Percentiles rank a stretch among this genome's conserved stretches.
Conservation (phyloP, 2,113 vertebrate genomes). For the Nesoenas mayeri region DNA sequence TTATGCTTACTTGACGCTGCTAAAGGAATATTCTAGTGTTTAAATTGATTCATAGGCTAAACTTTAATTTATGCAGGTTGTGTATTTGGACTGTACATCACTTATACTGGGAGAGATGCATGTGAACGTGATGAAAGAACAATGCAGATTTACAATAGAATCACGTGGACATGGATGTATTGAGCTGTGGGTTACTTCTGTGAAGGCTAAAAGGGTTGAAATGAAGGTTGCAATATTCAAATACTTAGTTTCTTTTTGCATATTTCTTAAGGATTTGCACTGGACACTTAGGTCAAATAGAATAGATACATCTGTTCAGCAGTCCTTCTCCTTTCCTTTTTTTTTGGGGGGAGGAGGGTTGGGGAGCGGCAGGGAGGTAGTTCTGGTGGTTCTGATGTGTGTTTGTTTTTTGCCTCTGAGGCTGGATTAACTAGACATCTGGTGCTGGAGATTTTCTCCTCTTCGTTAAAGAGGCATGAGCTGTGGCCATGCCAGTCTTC, state of each 20-base stretch:
- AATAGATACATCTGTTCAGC: neutral
- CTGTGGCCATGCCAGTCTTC: constrained; percentile 40
- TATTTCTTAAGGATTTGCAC: neutral
- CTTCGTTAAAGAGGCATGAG: neutral
- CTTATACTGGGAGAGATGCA: rapidly evolving
- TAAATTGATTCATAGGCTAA: rapidly evolving
- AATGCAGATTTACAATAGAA: rapidly evolving
- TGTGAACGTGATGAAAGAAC: neutral
- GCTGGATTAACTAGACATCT: constrained; percentile 54
- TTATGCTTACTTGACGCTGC: rapidly evolving
- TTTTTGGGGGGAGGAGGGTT: neutral
- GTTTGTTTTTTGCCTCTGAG: neutral
- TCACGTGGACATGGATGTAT: rapidly evolving
- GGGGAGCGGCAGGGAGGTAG: no score
- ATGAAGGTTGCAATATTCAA: neutral
- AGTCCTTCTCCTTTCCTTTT: neutral
- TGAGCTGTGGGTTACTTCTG: neutral
- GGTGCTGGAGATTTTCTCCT: constrained; percentile 35
- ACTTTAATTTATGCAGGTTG: neutral
- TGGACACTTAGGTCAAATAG: neutral
- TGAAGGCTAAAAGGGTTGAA: neutral
- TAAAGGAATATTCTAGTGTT: no score
- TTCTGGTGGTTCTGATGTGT: neutral
- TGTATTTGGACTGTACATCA: rapidly evolving
- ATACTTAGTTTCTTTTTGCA: neutral